Conservation (phyloP, 2,888 invertebrate genomes). For the Microplitis deprimator region DNA sequence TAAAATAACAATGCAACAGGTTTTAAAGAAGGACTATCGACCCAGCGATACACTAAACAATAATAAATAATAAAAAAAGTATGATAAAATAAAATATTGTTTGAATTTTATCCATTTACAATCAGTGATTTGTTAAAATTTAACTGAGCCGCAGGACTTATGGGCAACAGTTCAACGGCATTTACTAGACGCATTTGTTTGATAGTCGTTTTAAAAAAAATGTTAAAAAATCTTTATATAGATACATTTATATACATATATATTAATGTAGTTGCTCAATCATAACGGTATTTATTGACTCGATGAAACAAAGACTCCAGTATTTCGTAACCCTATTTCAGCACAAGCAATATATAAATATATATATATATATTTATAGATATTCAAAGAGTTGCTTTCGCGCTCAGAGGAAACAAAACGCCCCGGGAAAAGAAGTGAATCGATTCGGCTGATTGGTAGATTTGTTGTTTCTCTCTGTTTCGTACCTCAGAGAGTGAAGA, state of each 20-base stretch:
- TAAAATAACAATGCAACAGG: constrained; percentile 8
- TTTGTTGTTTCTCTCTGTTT: not conserved
- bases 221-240: constrained; percentile 9
- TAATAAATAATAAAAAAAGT: not conserved
- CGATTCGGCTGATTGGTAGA: constrained; percentile 24
- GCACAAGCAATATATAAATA: constrained; percentile 17
- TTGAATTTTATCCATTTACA: not conserved
- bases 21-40: constrained; percentile 6
- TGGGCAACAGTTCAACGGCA: not conserved
- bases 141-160: constrained; percentile 1
- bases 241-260: constrained; percentile 14
- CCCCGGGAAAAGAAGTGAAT: constrained; percentile 27
- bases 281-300: constrained; percentile 43
- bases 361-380: not conserved
- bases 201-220: not conserved
- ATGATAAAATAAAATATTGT: not conserved
- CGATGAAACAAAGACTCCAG: constrained; percentile 39
- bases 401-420: constrained; percentile 34
- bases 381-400: constrained; percentile 11
- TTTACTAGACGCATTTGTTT: constrained; percentile 2
- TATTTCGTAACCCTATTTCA: constrained; percentile 32
- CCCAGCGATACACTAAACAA: not conserved
- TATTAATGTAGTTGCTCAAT: constrained; percentile 38
- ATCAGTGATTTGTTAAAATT: constrained; percentile 15
- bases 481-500: not conserved